Evolutionary conservation across 53 echinoderm and acorn worm genomes (phyloP), one percentile per base, ranked within the genome.

Genomic region (Temnopleurus reevesii): DNA sequence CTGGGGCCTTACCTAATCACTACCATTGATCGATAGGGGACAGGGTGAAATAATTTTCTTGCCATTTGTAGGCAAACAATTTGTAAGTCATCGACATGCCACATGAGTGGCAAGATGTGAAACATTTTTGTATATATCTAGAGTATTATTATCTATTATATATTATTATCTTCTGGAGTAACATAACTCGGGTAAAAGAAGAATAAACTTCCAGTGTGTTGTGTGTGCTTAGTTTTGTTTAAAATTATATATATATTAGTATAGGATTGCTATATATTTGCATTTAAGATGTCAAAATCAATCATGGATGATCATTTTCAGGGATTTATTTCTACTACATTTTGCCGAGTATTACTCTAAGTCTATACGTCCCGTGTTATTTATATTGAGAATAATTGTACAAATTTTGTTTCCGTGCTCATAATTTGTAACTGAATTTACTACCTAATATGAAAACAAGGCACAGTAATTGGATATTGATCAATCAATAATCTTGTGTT

Each of bases 121-220:
- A 79, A 47, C 30, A 47, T 79, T 25, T 79, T 26, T 79, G 30
- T 47, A 79, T n/a, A 79, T 79, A 79, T 77, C 8, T 27, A 77
- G 77, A 77, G 46, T 77, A 47, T 47, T 44, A 47, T 79, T 79
- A 49, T 47, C 29, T 47, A 49, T 47, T 47, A 27, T 18, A 79
- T 79, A 79, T 26, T 79, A 46, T 49, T 79, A 46, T 79, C 79
- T 79, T 49, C 51, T 2, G 45, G 49, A 49, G 79, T 79, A 24
- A 10, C 44, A 18, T 47, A 27, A 46, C 49, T 79, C 44, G 25
- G 27, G 15, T 1, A 79, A 49, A 46, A 26, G 79, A 79, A 79
- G 49, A 79, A 79, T 47, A 79, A 47, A 49, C 79, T 83, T 83
- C 83, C 83, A 35, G 57, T 83, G 83, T 54, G 31, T 36, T 83